Conservation (phyloP, 2,888 invertebrate genomes). For the Aelia acuminata region DNA sequence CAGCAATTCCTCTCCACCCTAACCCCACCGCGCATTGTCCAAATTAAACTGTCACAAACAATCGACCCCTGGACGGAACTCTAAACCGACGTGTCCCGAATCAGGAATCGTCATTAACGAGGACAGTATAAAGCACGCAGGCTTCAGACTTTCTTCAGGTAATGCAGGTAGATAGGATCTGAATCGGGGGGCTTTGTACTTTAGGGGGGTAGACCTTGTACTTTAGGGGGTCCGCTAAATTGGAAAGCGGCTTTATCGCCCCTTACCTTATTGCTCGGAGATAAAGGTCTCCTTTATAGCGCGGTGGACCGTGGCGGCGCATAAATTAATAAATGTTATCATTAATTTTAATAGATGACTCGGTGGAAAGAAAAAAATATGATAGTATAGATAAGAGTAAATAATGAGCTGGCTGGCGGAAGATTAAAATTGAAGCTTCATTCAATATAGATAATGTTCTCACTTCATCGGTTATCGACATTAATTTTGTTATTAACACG, state of each 20-base stretch:
- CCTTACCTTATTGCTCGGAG: background rate
- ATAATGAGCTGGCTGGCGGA: background rate
- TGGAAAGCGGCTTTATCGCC: background rate
- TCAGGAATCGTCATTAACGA: background rate
- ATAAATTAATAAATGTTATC: slow-evolving; percentile 3
- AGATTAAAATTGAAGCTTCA: background rate
- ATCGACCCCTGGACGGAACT: background rate
- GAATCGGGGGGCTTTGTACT: background rate
- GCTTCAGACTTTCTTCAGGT: background rate
- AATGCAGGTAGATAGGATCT: background rate
- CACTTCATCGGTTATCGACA: too few relatives aligned
- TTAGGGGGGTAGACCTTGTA: background rate
- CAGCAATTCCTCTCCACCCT: background rate
- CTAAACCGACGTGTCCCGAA: background rate
- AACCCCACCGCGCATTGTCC: background rate
- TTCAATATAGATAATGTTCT: too few relatives aligned
- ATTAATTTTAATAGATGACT: background rate
- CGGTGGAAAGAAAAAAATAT: background rate
- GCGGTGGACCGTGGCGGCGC: background rate
- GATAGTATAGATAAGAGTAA: background rate
- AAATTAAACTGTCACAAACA: slow-evolving; percentile 22
- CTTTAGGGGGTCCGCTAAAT: background rate
- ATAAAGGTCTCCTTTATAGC: background rate
- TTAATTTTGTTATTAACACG: too few relatives aligned
- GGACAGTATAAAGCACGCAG: background rate